Evolutionary conservation across 2,888 invertebrate genomes (phyloP).

Genomic region (Brachyptera putata): DNA sequence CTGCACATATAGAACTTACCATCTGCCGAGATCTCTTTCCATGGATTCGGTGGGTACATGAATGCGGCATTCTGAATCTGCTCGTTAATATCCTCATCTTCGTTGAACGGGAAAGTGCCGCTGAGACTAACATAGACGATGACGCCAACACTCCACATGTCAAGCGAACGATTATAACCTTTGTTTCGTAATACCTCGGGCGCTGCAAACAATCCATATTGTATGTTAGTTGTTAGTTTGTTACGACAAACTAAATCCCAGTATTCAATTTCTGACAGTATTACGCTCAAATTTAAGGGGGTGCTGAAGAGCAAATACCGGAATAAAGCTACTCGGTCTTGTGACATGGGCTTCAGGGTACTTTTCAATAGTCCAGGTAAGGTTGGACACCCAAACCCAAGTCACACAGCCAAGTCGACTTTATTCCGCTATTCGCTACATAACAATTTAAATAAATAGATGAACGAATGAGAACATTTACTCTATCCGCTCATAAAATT

Average conservation of each 20-base stretch:
- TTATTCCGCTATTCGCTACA: too few relatives aligned
- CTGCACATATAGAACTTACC: slow-evolving; percentile 51
- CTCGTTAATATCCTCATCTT: slow-evolving; percentile 99
- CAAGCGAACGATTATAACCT: slow-evolving; percentile 96
- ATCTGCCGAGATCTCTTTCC: slow-evolving; percentile 92
- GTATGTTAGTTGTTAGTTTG: too few relatives aligned
- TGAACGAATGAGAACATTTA: too few relatives aligned
- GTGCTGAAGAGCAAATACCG: too few relatives aligned
- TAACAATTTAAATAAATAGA: too few relatives aligned
- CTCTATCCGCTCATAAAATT: too few relatives aligned
- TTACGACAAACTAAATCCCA: not conserved
- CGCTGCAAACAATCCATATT: slow-evolving; percentile 60
- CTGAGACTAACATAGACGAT: slow-evolving; percentile 97
- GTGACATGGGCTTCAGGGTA: too few relatives aligned
- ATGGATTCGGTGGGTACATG: slow-evolving; percentile 98
- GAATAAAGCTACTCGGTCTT: too few relatives aligned
- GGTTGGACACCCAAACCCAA: too few relatives aligned
- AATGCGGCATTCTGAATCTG: slow-evolving; percentile 99
- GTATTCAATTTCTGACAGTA: not conserved
- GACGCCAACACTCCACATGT: slow-evolving; percentile 99
- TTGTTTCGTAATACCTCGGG: slow-evolving; percentile 98
- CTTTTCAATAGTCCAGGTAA: too few relatives aligned
- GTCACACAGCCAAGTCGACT: too few relatives aligned
- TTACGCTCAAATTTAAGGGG: too few relatives aligned
- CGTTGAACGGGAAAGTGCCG: slow-evolving; percentile 99